Conservation (phyloP, 2,888 invertebrate species). For the Branchipolynoe longqiensis region DNA sequence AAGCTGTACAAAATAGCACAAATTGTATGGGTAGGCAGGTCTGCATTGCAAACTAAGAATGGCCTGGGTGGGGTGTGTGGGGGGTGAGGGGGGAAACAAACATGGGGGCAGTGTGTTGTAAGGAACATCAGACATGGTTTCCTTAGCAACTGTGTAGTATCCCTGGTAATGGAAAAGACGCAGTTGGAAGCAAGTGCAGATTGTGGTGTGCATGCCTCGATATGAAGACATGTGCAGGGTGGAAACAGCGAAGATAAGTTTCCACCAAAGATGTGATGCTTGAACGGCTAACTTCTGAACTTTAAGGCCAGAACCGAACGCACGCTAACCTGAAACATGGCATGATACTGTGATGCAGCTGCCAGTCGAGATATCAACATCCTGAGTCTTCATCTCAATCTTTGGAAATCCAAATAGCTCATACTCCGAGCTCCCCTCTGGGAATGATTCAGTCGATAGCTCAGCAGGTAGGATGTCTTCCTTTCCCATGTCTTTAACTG, state of each 20-base stretch:
- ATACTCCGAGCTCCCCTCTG: background rate
- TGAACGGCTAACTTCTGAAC: too few species aligned
- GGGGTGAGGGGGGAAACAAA: too few species aligned
- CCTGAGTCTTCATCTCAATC: background rate
- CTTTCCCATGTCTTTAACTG: background rate
- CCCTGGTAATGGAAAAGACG: background rate
- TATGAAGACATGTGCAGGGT: constrained; percentile 18
- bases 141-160: background rate
- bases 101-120: too few species aligned
- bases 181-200: constrained; percentile 9
- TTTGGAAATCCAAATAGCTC: background rate
- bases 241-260: too few species aligned
- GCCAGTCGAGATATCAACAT: background rate
- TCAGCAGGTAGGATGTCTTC: background rate
- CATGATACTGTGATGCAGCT: background rate
- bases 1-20: too few species aligned
- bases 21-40: too few species aligned
- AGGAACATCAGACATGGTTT: too few species aligned
- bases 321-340: constrained; percentile 33
- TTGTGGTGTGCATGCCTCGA: too few species aligned
- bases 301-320: too few species aligned
- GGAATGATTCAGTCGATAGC: background rate
- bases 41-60: too few species aligned
- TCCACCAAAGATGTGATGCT: too few species aligned
- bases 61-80: too few species aligned